A percentile compares a stretch with the other conserved stretches of the same genome.
These are phyloP conservation scores for Cataglyphis cursor DNA, from an alignment of 2,888 invertebrate species.

Conservation along the genomic window DNA sequence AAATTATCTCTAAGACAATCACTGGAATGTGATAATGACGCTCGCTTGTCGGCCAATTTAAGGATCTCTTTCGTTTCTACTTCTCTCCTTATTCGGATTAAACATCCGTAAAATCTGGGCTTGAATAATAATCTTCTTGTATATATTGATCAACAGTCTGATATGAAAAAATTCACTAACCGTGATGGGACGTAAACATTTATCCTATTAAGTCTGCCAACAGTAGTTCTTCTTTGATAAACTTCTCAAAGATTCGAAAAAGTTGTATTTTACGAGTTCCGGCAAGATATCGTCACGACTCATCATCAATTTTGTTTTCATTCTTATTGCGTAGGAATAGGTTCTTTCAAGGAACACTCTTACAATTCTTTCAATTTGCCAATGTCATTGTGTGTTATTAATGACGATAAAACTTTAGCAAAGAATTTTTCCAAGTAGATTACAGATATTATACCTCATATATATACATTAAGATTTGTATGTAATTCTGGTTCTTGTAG, in stretches of 20 bases:
- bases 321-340: constrained; percentile 71
- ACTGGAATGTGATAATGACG: constrained; percentile 39
- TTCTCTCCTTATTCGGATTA: constrained; percentile 26
- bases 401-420: constrained; percentile 65
- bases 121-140: constrained; percentile 43
- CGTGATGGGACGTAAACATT: constrained; percentile 69
- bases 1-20: constrained; percentile 3
- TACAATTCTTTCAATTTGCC: constrained; percentile 47
- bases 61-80: constrained; percentile 60
- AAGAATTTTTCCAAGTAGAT: constrained; percentile 58
- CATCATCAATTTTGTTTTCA: constrained; percentile 50
- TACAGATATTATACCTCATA: constrained; percentile 45
- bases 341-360: constrained; percentile 65
- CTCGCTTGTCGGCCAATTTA: constrained; percentile 32
- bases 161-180: constrained; percentile 75
- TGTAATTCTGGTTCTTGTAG: constrained; percentile 53
- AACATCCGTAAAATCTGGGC: constrained; percentile 34
- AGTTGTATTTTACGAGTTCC: constrained; percentile 53
- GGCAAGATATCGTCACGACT: constrained; percentile 33
- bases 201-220: constrained; percentile 66
- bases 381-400: constrained; percentile 48
- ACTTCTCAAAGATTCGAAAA: constrained; percentile 59
- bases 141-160: constrained; percentile 68
- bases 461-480: constrained; percentile 26
- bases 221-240: constrained; percentile 59